Evolutionary conservation across 1,140 invertebrate genomes (phyloP), one percentile per base, ranked within the genome.

Genomic region (Neelides sp.): DNA sequence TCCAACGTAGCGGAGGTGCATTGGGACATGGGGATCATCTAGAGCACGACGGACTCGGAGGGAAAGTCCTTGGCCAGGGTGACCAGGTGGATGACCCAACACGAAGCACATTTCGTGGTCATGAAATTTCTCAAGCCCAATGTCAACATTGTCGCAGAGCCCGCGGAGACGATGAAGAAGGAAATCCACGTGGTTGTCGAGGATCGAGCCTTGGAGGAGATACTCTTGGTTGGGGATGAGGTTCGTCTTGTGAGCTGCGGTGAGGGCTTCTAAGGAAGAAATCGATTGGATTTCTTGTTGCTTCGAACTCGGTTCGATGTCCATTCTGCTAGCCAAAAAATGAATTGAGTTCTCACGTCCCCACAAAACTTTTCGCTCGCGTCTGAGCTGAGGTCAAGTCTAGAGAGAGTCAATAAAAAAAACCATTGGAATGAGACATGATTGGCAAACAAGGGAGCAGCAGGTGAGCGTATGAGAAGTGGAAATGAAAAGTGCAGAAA

Each of bases 71-170:
- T 72, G 71, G 15, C 69, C 39, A 12, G 12, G 26, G 4, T 4
- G 45, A 32, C 28, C 28, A 24, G 45, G 36, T 20, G 26, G 36
- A 12, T 36, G 34, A 12, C 22, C 12, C 1, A 61, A 48, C 10
- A 53, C 35, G 32, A 55, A 61, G 27, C 52, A 57, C 1, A 46
- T 50, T 44, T 61, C 59, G 37, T 57, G 59, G 42, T 61, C 57
- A 64, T 89, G 78, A 65, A 95, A 97, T 1, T 79, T 79, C 71
- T 95, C 90, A 7, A 85, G 82, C 4, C 82, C 83, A 48, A 80
- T 78, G 64, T 95, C 90, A 4, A 89, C 83, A 73, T 94, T 93
- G 60, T 96, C 92, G 69, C 91, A 95, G 0, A 95, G 72, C 2
- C 92, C 91, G 59, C 89, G 74, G 12, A 97, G 72, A 59, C 91